Conservation (phyloP, 2,113 vertebrate species). For the Cichladusa arquata region DNA sequence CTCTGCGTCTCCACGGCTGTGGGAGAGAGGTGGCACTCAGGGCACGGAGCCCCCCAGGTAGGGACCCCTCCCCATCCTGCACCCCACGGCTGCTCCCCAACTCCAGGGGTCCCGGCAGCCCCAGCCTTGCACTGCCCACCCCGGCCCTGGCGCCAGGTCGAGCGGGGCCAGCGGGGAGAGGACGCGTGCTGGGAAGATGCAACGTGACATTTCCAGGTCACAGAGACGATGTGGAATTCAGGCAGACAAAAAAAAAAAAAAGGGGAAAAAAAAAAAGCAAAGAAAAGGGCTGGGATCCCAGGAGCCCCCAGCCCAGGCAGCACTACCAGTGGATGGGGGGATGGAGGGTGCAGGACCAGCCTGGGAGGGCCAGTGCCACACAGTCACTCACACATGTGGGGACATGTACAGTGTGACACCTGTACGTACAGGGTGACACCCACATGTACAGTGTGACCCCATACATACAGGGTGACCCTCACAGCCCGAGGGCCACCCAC, state of each 20-base stretch:
- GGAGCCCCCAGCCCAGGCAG: background rate
- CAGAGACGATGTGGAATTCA: slow-evolving; percentile 4
- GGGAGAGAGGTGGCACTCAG: background rate
- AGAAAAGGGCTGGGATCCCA: background rate
- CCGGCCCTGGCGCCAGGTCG: background rate
- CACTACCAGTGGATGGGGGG: background rate
- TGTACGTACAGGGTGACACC: too few relatives aligned
- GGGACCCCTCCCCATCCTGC: rapidly evolving
- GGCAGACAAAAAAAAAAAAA: background rate
- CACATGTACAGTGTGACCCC: background rate
- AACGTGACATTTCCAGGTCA: slow-evolving; percentile 65
- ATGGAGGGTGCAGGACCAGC: background rate
- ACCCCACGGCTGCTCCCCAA: background rate
- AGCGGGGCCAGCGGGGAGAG: background rate
- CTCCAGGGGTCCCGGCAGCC: background rate
- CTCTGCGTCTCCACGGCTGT: slow-evolving; percentile 96
- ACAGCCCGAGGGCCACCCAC: background rate
- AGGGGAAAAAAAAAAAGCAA: background rate
- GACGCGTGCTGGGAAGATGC: slow-evolving; percentile 11
- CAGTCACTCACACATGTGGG: rapidly evolving
- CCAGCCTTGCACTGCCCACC: rapidly evolving
- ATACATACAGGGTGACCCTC: background rate
- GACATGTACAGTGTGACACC: background rate
- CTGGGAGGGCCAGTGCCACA: background rate
- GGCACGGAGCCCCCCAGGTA: rapidly evolving